phyloP scores from a whole-genome alignment of 1,140 invertebrate species.

The Heterodera schachtii region DNA sequence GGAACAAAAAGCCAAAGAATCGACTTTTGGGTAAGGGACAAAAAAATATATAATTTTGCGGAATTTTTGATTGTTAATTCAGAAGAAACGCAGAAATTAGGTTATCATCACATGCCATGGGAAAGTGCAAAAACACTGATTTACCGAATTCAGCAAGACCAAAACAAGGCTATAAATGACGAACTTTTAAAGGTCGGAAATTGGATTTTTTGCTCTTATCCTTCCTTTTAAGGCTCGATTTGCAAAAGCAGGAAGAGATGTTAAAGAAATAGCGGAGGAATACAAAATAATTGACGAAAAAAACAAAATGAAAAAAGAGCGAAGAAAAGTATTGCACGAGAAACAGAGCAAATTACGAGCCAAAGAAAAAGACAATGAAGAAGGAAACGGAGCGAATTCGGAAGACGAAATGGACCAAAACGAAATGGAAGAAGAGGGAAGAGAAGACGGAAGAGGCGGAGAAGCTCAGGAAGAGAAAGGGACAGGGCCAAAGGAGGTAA shows the following conservation, averaged over 20 bases:
- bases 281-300: constrained; percentile 38
- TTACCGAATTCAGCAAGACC: constrained; percentile 13
- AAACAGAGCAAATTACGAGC: constrained; percentile 3
- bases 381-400: neutral
- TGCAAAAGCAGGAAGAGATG: constrained; percentile 34
- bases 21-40: neutral
- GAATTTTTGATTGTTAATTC: neutral
- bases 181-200: constrained; percentile 28
- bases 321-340: constrained; percentile 9
- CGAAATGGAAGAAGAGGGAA: neutral
- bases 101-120: constrained; percentile 27
- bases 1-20: neutral
- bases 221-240: constrained; percentile 31
- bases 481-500: neutral
- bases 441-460: constrained; percentile 5
- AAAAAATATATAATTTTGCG: too few relatives aligned
- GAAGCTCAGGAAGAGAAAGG: neutral
- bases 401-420: constrained; percentile 21
- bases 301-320: constrained; percentile 22
- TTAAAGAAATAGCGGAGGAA: constrained; percentile 42
- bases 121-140: constrained; percentile 19
- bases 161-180: constrained; percentile 23
- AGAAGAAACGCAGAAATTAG: constrained; percentile 37
- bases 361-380: neutral
- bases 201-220: constrained; percentile 21